phyloP scores from a whole-genome alignment of 2,113 vertebrate species.

The Catharus bicknelli region DNA sequence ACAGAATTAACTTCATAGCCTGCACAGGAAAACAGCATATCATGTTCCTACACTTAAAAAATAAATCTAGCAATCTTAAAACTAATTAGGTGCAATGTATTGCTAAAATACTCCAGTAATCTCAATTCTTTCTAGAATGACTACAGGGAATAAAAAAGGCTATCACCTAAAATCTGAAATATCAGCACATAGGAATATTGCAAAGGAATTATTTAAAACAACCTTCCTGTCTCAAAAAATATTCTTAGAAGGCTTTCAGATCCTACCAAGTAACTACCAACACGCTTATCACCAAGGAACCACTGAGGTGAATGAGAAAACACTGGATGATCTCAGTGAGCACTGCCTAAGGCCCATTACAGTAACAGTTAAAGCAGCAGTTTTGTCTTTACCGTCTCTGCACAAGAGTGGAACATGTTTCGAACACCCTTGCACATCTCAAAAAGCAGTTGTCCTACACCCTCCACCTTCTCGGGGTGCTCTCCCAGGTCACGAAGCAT shows the following conservation, averaged over 20 bases:
- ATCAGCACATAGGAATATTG: background rate
- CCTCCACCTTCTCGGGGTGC: constrained; percentile 85
- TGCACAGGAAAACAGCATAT: constrained; percentile 51
- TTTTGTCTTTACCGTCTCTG: constrained; percentile 76
- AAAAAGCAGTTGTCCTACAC: constrained; percentile 91
- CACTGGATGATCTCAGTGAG: background rate
- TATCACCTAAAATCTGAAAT: background rate
- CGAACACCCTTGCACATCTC: constrained; percentile 96
- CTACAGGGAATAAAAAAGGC: background rate
- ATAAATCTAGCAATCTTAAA: background rate
- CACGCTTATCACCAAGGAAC: background rate
- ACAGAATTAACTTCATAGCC: constrained; percentile 83
- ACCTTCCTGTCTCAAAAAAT: background rate
- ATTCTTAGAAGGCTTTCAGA: background rate
- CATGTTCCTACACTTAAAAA: background rate
- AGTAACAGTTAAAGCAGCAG: background rate
- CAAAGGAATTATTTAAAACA: background rate
- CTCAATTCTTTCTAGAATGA: background rate
- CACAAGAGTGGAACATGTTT: constrained; percentile 93
- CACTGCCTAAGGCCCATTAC: background rate
- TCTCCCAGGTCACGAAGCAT: constrained; percentile 86
- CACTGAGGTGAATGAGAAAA: background rate
- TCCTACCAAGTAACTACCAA: background rate
- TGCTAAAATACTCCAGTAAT: background rate
- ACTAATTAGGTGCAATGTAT: background rate